phyloP scores from a whole-genome alignment of 35 echinoderm and acorn worm genomes.

The Heliocidaris tuberculata region DNA sequence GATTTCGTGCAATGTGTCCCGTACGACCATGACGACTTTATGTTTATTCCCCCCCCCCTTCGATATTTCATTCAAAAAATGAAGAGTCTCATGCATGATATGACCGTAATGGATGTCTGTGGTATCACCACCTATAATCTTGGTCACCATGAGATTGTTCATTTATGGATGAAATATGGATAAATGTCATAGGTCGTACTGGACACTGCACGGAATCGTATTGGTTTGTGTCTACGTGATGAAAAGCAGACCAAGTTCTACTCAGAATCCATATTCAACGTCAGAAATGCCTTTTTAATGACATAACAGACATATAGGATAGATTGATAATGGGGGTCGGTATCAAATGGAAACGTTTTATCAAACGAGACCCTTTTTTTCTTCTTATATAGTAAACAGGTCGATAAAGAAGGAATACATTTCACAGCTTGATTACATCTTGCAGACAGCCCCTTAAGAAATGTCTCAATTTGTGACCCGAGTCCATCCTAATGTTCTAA shows the following conservation, averaged over 20 bases:
- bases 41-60: too few species aligned
- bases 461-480: neutral
- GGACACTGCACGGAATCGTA: too few species aligned
- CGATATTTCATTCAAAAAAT: too few species aligned
- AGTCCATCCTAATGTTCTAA: neutral
- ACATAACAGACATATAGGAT: neutral
- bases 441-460: neutral
- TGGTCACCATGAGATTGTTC: too few species aligned
- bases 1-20: too few species aligned
- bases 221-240: too few species aligned
- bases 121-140: too few species aligned
- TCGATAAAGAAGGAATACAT: slow-evolving; percentile 10
- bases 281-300: neutral
- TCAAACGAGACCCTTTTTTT: neutral
- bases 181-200: too few species aligned
- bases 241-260: neutral
- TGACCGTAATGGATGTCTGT: too few species aligned
- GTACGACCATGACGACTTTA: too few species aligned
- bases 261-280: neutral
- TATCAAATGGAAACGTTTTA: neutral
- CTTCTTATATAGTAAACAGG: neutral
- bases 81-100: too few species aligned
- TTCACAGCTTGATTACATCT: slow-evolving; percentile 3
- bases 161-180: too few species aligned
- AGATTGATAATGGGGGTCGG: neutral